These are phyloP conservation scores for Rhyzopertha dominica DNA, from an alignment of 1,140 invertebrate genomes.

Conservation along the genomic window DNA sequence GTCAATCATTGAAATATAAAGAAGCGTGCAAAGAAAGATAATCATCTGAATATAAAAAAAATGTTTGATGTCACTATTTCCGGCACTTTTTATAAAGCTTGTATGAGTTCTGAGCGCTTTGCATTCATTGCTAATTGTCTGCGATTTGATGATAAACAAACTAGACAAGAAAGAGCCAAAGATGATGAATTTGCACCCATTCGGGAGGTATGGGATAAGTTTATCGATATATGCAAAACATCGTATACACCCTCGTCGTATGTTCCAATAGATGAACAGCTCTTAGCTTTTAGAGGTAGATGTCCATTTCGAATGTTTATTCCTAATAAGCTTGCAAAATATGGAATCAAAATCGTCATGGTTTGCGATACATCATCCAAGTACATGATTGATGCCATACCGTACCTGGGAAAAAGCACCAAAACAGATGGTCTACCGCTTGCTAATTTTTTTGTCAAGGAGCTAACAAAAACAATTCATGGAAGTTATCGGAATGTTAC, in stretches of 20 bases:
- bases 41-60: constrained; percentile 27
- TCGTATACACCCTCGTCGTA: constrained; percentile 25
- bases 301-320: constrained; percentile 37
- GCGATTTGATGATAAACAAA: constrained; percentile 38
- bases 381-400: constrained; percentile 41
- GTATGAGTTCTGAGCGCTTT: constrained; percentile 40
- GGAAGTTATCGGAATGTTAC: constrained; percentile 42
- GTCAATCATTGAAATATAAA: constrained; percentile 12
- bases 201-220: constrained; percentile 40
- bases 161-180: constrained; percentile 24
- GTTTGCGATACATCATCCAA: constrained; percentile 35
- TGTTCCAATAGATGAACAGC: constrained; percentile 27
- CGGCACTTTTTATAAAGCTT: constrained; percentile 28
- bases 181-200: constrained; percentile 40
- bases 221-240: constrained; percentile 29
- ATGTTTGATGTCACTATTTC: constrained; percentile 27
- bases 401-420: constrained; percentile 38
- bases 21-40: constrained; percentile 24
- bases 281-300: constrained; percentile 24
- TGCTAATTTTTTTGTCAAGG: constrained; percentile 28
- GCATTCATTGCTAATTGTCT: constrained; percentile 40
- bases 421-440: constrained; percentile 25
- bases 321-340: constrained; percentile 40
- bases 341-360: constrained; percentile 39
- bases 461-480: constrained; percentile 27